phyloP scores from a whole-genome alignment of 2,888 invertebrate genomes.

The Pristionchus fissidentatus region DNA sequence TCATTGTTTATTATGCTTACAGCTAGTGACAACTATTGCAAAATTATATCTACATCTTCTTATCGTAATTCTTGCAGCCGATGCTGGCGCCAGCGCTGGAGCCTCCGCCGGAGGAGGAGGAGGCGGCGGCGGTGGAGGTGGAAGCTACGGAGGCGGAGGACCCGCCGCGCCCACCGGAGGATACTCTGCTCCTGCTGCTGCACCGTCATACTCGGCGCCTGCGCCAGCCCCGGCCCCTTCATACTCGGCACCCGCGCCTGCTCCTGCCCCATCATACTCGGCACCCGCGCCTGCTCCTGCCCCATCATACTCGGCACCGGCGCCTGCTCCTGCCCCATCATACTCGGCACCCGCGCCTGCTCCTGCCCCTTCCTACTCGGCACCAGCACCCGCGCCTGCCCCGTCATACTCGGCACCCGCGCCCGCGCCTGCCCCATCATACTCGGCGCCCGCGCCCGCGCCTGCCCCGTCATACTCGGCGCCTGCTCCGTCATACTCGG shows the following conservation, averaged over 20 bases:
- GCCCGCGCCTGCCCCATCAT: background rate
- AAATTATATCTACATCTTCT: no score
- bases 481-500: background rate
- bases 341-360: no score
- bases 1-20: no score
- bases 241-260: no score
- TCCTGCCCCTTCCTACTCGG: background rate
- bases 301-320: no score
- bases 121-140: constrained; percentile 1
- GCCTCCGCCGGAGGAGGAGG: background rate
- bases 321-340: no score
- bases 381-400: constrained; percentile 8
- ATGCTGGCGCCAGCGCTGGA: background rate
- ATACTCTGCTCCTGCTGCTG: background rate
- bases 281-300: no score
- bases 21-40: no score
- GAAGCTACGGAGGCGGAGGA: constrained; percentile 3
- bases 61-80: no score
- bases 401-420: constrained; percentile 8
- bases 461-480: background rate
- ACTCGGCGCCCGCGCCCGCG: background rate
- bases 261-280: no score
- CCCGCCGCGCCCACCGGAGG: background rate
- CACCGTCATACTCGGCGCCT: no score
- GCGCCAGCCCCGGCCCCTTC: no score